Evolutionary conservation across 2,113 vertebrate species (phyloP), one percentile per base, ranked within the genome.

Genomic region (Tylochromis polylepis): DNA sequence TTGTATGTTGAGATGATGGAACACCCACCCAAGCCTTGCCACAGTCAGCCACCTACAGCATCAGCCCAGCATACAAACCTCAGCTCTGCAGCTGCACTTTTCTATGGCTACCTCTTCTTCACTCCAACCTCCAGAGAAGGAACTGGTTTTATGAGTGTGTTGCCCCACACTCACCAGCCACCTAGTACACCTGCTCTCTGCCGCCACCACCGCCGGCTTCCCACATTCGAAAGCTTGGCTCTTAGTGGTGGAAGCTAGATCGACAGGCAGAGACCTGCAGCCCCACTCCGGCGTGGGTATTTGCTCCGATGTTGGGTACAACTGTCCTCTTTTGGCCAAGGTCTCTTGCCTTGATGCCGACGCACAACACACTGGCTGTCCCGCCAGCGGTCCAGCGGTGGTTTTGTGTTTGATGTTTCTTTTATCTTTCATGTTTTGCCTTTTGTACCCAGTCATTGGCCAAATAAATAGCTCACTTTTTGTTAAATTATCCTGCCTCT

Each of bases 281-380:
- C 31, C 36, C 36, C 31, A 62, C 59, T 2, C 18, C 0, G 0
- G 31, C 34, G 11, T 7, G 59, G 29, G 59, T 0, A 62, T 36
- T 62, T 62, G 31, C 59, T 36, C 59, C 2, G 3, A 36, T 62
- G 59, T 18, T n/a, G 59, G 18, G 59, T 62, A n/a, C 31, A 62
- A 12, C 59, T 62, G 59, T 62, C 18, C 59, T 62, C 1, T 12
- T 36, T 62, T 62, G 31, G 36, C 18, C 59, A 62, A n/a, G 31
- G 59, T 36, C 31, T n/a, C 59, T 62, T 62, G 59, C 31, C 31
- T 11, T 7, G 31, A 62, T 62, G 59, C 18, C 5, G 3, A 62
- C 31, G n/a, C 59, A 62, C 59, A 62, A 62, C 2, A 2, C 59
- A 29, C 56, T 22, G n/a, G n/a, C n/a, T 56, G 58, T 60, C 58